A percentile compares a stretch with the other conserved stretches of the same genome.
Conservation (phyloP, 2,113 vertebrate species). For the Heteronetta atricapilla region DNA sequence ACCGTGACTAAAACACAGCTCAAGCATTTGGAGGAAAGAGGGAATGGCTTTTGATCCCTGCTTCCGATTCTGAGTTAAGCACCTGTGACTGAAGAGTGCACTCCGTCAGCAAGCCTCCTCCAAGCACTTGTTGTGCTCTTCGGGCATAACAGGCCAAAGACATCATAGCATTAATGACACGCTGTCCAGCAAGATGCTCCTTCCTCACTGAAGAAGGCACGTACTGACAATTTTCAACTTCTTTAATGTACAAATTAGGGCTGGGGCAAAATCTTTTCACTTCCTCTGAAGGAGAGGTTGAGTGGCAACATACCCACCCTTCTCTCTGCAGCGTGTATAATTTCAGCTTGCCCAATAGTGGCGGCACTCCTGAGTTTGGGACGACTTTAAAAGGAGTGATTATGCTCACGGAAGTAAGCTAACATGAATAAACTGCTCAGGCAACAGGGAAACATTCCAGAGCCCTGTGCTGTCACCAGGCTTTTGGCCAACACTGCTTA, state of each 20-base stretch:
- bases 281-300: not conserved
- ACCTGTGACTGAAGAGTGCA: not conserved
- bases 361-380: conserved; percentile 34
- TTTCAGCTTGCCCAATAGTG: conserved; percentile 55
- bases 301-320: conserved; percentile 16
- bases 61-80: not conserved
- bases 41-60: not conserved
- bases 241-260: conserved; percentile 48
- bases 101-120: conserved; percentile 16
- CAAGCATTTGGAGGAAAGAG: not conserved
- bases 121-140: not conserved
- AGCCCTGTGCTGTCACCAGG: conserved; percentile 47
- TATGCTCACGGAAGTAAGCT: conserved; percentile 50
- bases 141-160: not conserved
- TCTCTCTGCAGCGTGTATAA: conserved; percentile 32
- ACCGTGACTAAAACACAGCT: not conserved
- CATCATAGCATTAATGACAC: not conserved
- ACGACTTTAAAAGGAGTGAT: conserved; percentile 63
- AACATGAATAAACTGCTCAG: conserved; percentile 43
- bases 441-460: conserved; percentile 59
- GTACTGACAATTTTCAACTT: not conserved
- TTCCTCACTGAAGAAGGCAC: not conserved
- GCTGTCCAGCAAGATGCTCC: not conserved
- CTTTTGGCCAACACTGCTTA: conserved; percentile 38
- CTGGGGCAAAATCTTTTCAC: not conserved